Base-by-base conservation (phyloP, 1,140 invertebrate species). In the Nasonia vitripennis region DNA sequence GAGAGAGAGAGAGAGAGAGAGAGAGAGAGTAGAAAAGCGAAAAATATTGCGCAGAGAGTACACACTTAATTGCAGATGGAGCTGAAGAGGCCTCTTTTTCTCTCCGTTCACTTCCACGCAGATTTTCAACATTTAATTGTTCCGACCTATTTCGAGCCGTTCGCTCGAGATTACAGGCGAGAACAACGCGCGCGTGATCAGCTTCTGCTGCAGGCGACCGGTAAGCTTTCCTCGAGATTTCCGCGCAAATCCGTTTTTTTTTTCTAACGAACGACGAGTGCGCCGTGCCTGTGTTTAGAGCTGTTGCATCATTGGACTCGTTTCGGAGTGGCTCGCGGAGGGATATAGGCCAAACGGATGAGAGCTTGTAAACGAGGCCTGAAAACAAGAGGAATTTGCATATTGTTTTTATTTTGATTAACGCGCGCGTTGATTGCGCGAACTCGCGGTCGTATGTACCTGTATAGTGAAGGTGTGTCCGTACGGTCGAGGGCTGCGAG, bases 51-150 rank as follows among this genome's bases (percentile, higher is more conserved):
- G 10, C 70, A 70, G 67, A 11, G 31, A 34, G 70, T 12, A 34
- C 17, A 75, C 20, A 75, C 37, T 2, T 75, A 75, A 75, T 75
- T 45, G 37, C 37, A 34, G 73, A n/a, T 14, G 4, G 37, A n/a
- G 17, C 7, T 4, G 37, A 75, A 31, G 27, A 75, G 37, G 3
- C 6, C 6, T 41, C 27, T 31, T 34, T 73, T 34, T 37, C 14
- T 74, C 34, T 74, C 10, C 31, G 11, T 74, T 74, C 34, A 17
- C 4, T 12, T 37, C n/a, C 4, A 6, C 0, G 1, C 23, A 17
- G 37, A 75, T 75, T 75, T 75, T 45, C 73, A 45, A 20, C 73
- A 75, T 41, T 75, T 75, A 75, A 75, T 75, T 75, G 73, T 45
- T 45, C 17, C 73, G 73, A 45, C 75, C 75, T 27, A 51, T 78